A percentile compares a stretch with the other conserved stretches of the same genome.
Conservation (phyloP, 2,797 vertebrate genomes). For the Falco concolor region DNA sequence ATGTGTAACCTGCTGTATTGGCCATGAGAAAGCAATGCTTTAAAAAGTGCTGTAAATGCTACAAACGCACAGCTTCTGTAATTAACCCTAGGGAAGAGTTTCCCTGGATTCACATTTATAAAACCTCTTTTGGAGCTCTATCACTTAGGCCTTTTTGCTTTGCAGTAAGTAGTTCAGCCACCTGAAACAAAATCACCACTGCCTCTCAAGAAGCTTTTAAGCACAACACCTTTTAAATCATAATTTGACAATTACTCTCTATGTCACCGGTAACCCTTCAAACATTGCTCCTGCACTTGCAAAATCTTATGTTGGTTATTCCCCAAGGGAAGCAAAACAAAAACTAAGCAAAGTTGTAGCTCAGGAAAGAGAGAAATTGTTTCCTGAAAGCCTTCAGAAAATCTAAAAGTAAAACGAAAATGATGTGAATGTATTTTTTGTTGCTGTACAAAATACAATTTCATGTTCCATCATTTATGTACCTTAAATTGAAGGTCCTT, state of each 20-base stretch:
- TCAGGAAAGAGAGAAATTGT: background rate
- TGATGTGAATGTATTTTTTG: background rate
- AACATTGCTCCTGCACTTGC: background rate
- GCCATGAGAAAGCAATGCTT: background rate
- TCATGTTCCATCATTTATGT: background rate
- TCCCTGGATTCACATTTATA: background rate
- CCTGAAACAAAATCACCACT: background rate
- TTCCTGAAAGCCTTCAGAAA: background rate
- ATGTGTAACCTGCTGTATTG: background rate
- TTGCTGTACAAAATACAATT: background rate
- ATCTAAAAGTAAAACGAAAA: background rate
- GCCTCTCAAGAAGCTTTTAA: background rate
- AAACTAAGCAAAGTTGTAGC: background rate
- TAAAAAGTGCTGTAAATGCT: accelerated
- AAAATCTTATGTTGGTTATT: background rate
- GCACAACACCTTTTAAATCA: background rate
- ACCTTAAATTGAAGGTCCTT: background rate
- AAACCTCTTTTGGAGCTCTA: background rate
- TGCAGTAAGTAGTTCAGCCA: background rate
- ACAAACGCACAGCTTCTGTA: background rate
- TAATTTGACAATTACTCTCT: background rate
- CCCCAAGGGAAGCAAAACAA: background rate
- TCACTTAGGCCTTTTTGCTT: background rate
- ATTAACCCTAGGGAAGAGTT: background rate
- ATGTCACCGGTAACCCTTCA: background rate